Conservation (phyloP, 92 coral and sea anemone species). For the Bergia sp. region DNA sequence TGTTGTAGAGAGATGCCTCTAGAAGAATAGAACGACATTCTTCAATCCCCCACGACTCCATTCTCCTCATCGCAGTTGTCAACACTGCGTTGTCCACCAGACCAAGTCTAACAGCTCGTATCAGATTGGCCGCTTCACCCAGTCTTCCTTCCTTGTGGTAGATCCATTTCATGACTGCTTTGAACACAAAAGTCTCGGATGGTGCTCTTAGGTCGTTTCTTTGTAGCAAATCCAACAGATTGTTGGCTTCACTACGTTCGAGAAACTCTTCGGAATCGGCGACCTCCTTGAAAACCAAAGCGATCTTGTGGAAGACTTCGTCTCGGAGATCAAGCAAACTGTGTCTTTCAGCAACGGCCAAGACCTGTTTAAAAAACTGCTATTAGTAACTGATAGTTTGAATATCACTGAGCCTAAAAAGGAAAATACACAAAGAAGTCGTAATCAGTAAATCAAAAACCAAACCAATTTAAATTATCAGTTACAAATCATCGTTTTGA, state of each 20-base stretch:
- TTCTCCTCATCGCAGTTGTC: conserved; percentile 1
- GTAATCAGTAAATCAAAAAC: not conserved
- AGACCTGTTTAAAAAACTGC: not conserved
- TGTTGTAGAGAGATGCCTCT: not conserved
- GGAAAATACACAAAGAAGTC: not conserved
- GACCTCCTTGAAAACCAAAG: conserved; percentile 23
- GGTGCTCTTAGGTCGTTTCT: conserved; percentile 63
- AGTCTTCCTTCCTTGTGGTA: conserved; percentile 51
- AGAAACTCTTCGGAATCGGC: conserved; percentile 36
- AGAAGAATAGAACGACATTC: not conserved
- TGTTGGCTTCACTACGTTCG: conserved; percentile 19
- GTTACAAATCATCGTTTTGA: not conserved
- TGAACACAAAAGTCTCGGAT: conserved; percentile 62
- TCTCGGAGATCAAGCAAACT: conserved; percentile 49
- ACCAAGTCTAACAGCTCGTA: conserved; percentile 57
- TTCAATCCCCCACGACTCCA: not conserved
- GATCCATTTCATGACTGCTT: conserved; percentile 58
- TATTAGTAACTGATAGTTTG: not conserved
- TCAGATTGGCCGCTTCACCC: conserved; percentile 37
- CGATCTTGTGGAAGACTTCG: conserved; percentile 20
- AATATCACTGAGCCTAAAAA: not conserved
- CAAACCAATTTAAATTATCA: not conserved
- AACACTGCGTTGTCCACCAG: conserved; percentile 53
- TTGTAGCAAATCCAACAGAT: conserved; percentile 31
- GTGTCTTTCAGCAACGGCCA: conserved; percentile 40